Evolutionary conservation across 2,888 invertebrate genomes (phyloP).

Genomic region (Amaurobius ferox): DNA sequence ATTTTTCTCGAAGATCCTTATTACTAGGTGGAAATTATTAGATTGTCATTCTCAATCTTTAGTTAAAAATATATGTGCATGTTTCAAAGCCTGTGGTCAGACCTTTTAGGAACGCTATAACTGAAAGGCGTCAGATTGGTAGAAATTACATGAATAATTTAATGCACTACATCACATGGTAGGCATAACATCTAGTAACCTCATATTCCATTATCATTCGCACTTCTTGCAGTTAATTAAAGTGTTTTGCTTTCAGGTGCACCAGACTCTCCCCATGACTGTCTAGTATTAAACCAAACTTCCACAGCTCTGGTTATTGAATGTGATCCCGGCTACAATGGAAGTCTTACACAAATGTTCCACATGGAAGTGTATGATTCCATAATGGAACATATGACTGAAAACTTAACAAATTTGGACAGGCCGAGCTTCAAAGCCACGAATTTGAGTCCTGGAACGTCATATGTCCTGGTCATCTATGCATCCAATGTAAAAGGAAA

Average conservation of each 20-base stretch:
- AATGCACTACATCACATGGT: too few relatives aligned
- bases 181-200: too few relatives aligned
- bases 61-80: too few relatives aligned
- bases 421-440: slow-evolving; percentile 62
- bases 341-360: slow-evolving; percentile 44
- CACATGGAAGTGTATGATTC: slow-evolving; percentile 59
- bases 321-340: slow-evolving; percentile 48
- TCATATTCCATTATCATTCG: too few relatives aligned
- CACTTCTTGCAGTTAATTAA: too few relatives aligned
- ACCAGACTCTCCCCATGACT: slow-evolving; percentile 49
- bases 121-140: too few relatives aligned
- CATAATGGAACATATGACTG: slow-evolving; percentile 40
- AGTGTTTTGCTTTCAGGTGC: slow-evolving; percentile 35
- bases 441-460: slow-evolving; percentile 64
- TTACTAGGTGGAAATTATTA: too few relatives aligned
- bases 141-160: too few relatives aligned
- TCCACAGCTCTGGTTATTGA: slow-evolving; percentile 7
- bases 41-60: too few relatives aligned
- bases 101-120: too few relatives aligned
- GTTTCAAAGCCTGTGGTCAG: too few relatives aligned
- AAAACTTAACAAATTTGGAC: slow-evolving; percentile 59
- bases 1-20: too few relatives aligned
- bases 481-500: slow-evolving; percentile 73
- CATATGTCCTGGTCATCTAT: slow-evolving; percentile 72
- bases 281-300: slow-evolving; percentile 41